These are phyloP conservation scores for Formica aserva DNA, from an alignment of 2,888 invertebrate species.

Conservation along the genomic window DNA sequence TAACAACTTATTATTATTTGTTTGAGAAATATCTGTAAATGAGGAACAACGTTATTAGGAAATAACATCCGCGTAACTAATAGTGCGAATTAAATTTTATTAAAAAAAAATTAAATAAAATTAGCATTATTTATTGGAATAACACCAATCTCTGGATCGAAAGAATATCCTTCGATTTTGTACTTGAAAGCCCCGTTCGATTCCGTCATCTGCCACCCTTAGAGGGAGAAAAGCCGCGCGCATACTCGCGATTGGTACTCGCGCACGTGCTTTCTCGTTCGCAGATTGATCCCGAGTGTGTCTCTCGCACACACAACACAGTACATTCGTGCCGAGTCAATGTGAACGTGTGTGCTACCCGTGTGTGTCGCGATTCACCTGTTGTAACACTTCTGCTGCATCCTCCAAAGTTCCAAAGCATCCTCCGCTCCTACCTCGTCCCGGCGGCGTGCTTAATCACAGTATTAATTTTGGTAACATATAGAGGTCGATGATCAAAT, in stretches of 20 bases:
- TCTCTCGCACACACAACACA: constrained; percentile 26
- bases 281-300: constrained; percentile 23
- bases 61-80: not conserved
- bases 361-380: constrained; percentile 52
- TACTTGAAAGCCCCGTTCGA: not conserved
- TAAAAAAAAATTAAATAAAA: not conserved
- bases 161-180: not conserved
- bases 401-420: constrained; percentile 20
- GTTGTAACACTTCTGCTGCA: constrained; percentile 65
- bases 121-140: not conserved
- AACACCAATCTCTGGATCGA: not conserved
- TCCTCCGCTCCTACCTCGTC: not conserved
- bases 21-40: not conserved
- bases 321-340: constrained; percentile 57
- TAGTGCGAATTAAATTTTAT: not conserved
- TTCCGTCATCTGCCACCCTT: not conserved
- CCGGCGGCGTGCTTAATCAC: not conserved
- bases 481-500: not conserved
- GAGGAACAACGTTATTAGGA: not conserved
- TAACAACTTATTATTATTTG: not conserved
- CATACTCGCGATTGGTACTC: constrained; percentile 71
- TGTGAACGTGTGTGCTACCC: constrained; percentile 53
- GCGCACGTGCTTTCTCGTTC: constrained; percentile 68
- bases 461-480: not conserved
- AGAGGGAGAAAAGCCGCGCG: constrained; percentile 51